Conservation (phyloP, 2,797 vertebrate species). For the Serranus cabrilla region DNA sequence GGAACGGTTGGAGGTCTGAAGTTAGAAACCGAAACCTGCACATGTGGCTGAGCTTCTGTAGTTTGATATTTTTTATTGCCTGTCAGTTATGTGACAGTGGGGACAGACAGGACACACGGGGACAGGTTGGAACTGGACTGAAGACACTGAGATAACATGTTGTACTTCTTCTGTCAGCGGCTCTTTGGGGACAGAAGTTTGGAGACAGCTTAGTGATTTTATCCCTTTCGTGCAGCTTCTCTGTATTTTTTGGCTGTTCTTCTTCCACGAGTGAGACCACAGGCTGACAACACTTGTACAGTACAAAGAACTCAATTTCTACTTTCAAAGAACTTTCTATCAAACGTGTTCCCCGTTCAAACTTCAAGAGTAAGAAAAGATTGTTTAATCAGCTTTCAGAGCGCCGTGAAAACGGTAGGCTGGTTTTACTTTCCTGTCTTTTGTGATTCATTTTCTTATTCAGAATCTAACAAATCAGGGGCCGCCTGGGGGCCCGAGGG, state of each 20-base stretch:
- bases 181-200: background rate
- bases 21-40: no score
- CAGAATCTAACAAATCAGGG: background rate
- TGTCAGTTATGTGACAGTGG: background rate
- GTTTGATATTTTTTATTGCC: background rate
- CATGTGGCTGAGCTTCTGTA: background rate
- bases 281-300: background rate
- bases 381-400: background rate
- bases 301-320: background rate
- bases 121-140: background rate
- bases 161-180: background rate
- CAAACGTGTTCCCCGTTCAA: background rate
- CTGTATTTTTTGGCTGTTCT: constrained; percentile 14
- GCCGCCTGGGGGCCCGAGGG: background rate
- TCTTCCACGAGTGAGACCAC: background rate
- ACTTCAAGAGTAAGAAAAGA: background rate
- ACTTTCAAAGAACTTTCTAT: constrained; percentile 2
- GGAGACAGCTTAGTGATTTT: background rate
- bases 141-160: background rate
- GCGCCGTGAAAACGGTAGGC: background rate
- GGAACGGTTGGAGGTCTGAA: no score
- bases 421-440: background rate
- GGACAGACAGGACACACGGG: background rate
- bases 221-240: background rate
- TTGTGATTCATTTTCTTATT: background rate